Evolutionary conservation across 2,888 invertebrate genomes (phyloP).

Genomic region (Ypsolopha scabrella): DNA sequence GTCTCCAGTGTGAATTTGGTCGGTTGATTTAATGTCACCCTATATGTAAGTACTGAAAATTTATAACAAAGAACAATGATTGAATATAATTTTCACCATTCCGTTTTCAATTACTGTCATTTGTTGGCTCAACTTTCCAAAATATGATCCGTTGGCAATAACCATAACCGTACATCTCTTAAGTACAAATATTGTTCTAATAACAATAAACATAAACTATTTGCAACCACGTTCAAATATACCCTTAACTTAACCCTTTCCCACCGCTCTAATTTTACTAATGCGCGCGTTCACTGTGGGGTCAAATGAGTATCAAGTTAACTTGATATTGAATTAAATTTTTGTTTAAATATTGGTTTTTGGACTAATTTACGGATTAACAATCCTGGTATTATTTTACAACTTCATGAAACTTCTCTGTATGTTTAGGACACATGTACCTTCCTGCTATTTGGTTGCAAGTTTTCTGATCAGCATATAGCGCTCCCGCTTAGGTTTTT

Average conservation of each 20-base stretch:
- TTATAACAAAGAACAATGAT: no score
- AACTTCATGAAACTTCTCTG: no score
- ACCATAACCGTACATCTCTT: constrained; percentile 59
- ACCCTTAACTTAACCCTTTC: constrained; percentile 27
- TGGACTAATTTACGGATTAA: background rate
- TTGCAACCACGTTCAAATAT: constrained; percentile 22
- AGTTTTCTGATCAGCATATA: no score
- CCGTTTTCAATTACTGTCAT: background rate
- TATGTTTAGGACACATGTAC: no score
- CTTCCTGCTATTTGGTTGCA: no score
- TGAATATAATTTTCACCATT: no score
- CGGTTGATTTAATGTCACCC: no score
- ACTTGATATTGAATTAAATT: background rate
- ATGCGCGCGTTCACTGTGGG: constrained; percentile 51
- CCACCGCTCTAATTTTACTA: constrained; percentile 70
- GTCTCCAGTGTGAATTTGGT: no score
- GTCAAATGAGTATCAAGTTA: constrained; percentile 43
- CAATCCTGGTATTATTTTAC: no score
- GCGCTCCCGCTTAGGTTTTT: no score
- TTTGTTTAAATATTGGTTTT: constrained; percentile 18
- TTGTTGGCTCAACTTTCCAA: constrained; percentile 9
- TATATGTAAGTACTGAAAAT: no score
- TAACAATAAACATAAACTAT: constrained; percentile 65
- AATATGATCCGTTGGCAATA: constrained; percentile 38
- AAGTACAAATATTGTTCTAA: constrained; percentile 67